Percentiles rank a stretch among this genome's conserved stretches.
These are phyloP conservation scores for Zosterops borbonicus DNA, from an alignment of 2,113 vertebrate species.

Conservation along the genomic window DNA sequence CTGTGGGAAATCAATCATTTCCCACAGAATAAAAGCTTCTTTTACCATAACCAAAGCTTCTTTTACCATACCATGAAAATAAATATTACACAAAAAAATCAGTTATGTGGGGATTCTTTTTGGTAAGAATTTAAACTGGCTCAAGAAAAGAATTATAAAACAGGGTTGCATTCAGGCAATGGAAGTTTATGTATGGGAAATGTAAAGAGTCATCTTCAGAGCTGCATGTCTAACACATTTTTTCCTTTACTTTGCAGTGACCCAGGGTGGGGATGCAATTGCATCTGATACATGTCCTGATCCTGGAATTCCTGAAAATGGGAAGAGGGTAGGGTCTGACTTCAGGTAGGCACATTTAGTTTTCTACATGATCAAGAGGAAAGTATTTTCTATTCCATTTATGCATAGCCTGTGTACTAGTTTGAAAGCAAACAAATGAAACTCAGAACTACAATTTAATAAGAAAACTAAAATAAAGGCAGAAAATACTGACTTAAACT, in stretches of 20 bases:
- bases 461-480: not conserved
- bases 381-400: not conserved
- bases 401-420: not conserved
- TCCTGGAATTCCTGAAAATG: constrained; percentile 93
- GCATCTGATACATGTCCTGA: constrained; percentile 93
- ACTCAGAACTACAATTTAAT: not conserved
- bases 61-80: not conserved
- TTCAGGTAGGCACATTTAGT: constrained; percentile 81
- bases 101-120: not conserved
- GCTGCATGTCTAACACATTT: not conserved
- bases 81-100: not conserved
- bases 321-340: constrained; percentile 87
- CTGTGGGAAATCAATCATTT: not conserved
- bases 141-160: not conserved
- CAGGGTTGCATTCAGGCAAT: not conserved
- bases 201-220: not conserved
- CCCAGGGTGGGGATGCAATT: constrained; percentile 86
- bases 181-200: not conserved
- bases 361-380: not conserved
- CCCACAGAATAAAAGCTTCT: not conserved
- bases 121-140: not conserved
- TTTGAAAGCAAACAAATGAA: not conserved
- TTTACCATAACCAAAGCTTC: not conserved
- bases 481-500: not conserved
- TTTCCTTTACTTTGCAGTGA: constrained; percentile 78